Base-by-base conservation (phyloP, 1,140 invertebrate genomes). In the Sminthurides bifidus region DNA sequence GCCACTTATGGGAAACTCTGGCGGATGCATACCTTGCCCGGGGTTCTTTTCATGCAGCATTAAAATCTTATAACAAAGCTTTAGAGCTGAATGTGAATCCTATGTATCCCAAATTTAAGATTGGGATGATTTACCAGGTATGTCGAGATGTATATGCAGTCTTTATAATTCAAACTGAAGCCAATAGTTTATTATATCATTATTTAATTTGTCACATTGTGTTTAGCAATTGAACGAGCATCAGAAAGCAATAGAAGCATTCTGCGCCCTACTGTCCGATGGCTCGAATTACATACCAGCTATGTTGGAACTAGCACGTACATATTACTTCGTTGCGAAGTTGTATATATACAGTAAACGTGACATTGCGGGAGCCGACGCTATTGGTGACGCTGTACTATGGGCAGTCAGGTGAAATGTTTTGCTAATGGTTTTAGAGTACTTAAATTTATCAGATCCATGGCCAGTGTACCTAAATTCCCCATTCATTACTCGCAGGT, bases 21-120 rank as follows among this genome's bases (percentile, higher is more conserved):
- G 89, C 81, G 33, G 89, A 92, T 74, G 86, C 86, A 2, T 92
- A 92, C 71, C 76, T 83, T 58, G 76, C 77, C 10, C 73, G 87
- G 61, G 89, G 89, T 4, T 85, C 89, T 24, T 84, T 81, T 66
- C 83, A 80, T 30, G 86, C 89, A 10, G 85, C 87, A n/a, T 72
- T 89, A 53, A 86, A 85, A 69, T 87, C 86, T 21, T 94, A 88
- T 71, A 79, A 84, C 52, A 82, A 81, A 74, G 83, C 81, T 17
- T 70, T 79, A 29, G 75, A 82, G 66, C 66, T 91, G 27, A 74
- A 79, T 61, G 73, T 80, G n/a, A 73, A 72, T 14, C 77, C 78
- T 41, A 66, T 81, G 35, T 89, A 92, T 74, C 80, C 86, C n/a
- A 73, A 79, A 49, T 80, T 85, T 54, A 85, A 89, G 77, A 80